Evolutionary conservation across 2,797 vertebrate genomes (phyloP).

Genomic region (Otolemur crassicaudatus): DNA sequence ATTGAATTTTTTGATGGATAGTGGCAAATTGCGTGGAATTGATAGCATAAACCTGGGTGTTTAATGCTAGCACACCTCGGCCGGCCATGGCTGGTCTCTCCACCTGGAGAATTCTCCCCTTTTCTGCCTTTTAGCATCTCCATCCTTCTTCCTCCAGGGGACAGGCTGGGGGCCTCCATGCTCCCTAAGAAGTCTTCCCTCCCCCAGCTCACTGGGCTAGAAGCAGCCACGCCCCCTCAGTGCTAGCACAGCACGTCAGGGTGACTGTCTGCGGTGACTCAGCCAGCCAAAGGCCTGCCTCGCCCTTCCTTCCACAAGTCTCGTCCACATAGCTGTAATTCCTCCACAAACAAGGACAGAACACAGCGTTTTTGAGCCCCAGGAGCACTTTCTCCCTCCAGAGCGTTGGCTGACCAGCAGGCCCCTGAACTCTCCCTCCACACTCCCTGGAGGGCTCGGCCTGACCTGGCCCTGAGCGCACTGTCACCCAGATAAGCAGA

Average conservation of each 20-base stretch:
- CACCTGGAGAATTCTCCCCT: background rate
- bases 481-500: constrained; percentile 50
- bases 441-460: background rate
- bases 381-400: background rate
- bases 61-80: too few relatives aligned
- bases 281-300: background rate
- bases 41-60: background rate
- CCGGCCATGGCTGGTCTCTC: rapidly evolving
- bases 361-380: background rate
- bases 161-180: background rate
- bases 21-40: background rate
- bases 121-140: too few relatives aligned
- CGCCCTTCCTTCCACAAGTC: too few relatives aligned
- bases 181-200: too few relatives aligned
- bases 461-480: background rate
- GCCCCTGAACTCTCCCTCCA: background rate
- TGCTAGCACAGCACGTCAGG: rapidly evolving
- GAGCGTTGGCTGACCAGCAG: too few relatives aligned
- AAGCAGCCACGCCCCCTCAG: background rate
- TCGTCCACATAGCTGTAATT: background rate
- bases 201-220: background rate
- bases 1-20: background rate
- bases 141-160: background rate
- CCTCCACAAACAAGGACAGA: background rate
- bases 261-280: background rate